phyloP scores from a whole-genome alignment of 2,888 invertebrate genomes.

The Allolobophora icterica region DNA sequence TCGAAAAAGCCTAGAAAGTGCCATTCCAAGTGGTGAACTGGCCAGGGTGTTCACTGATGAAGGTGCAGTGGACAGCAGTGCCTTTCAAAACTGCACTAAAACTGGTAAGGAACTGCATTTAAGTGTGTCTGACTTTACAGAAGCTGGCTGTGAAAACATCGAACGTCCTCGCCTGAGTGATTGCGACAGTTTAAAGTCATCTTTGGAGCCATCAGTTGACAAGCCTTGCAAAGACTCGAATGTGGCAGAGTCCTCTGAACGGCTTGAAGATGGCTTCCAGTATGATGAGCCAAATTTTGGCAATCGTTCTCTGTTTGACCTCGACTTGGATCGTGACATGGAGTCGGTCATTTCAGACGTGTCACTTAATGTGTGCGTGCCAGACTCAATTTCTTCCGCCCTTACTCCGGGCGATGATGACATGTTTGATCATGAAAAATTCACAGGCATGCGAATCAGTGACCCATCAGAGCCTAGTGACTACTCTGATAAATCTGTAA shows the following conservation, averaged over 20 bases:
- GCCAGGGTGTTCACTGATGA: background rate
- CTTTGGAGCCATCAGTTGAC: background rate
- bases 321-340: background rate
- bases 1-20: background rate
- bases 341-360: background rate
- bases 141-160: background rate
- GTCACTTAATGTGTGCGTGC: background rate
- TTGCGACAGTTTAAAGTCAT: background rate
- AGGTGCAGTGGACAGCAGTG: background rate
- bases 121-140: background rate
- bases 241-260: background rate
- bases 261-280: background rate
- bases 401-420: background rate
- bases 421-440: background rate
- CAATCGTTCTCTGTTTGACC: background rate
- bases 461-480: background rate
- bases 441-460: background rate
- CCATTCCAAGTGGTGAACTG: background rate
- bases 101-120: constrained; percentile 2
- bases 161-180: background rate
- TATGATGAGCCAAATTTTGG: background rate
- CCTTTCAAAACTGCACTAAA: background rate
- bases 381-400: background rate
- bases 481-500: background rate
- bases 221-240: background rate